Conservation (phyloP, 2,797 vertebrate species). For the Novumbra hubbsi region DNA sequence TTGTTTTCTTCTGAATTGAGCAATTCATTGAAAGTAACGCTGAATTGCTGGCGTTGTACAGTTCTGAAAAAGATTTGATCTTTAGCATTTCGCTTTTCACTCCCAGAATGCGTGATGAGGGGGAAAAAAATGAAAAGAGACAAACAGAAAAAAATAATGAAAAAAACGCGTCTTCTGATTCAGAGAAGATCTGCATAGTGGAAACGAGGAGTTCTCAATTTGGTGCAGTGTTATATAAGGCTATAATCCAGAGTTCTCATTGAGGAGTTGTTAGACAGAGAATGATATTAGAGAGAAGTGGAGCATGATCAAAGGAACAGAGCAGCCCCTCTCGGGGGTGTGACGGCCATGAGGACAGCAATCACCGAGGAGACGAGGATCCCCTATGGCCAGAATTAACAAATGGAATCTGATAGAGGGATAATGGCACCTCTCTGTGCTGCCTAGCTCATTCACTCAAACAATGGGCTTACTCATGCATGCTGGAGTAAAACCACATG, state of each 20-base stretch:
- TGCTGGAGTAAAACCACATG: constrained; percentile 25
- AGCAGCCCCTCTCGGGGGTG: background rate
- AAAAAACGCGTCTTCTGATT: background rate
- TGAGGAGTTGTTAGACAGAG: background rate
- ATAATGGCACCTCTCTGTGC: constrained; percentile 11
- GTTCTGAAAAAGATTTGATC: constrained; percentile 26
- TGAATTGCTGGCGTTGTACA: constrained; percentile 40
- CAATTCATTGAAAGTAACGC: constrained; percentile 29
- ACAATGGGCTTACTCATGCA: constrained; percentile 21
- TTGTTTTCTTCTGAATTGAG: constrained; percentile 22
- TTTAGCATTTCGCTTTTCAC: constrained; percentile 23
- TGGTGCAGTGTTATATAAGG: constrained; percentile 41
- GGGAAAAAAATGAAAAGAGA: constrained; percentile 2
- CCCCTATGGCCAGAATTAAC: constrained; percentile 12
- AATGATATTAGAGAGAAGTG: constrained; percentile 1
- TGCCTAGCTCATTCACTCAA: constrained; percentile 14
- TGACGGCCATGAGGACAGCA: background rate
- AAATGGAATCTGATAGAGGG: constrained; percentile 11
- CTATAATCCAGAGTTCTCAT: background rate
- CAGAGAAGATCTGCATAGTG: constrained; percentile 3
- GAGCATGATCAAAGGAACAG: constrained; percentile 10
- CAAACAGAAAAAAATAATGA: background rate
- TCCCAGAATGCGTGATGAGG: background rate
- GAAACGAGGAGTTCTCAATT: constrained; percentile 17
- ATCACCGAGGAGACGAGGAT: background rate